A percentile compares a stretch with the other conserved stretches of the same genome.
Evolutionary conservation across 2,113 vertebrate genomes (phyloP).

Genomic region (Ammospiza nelsoni): DNA sequence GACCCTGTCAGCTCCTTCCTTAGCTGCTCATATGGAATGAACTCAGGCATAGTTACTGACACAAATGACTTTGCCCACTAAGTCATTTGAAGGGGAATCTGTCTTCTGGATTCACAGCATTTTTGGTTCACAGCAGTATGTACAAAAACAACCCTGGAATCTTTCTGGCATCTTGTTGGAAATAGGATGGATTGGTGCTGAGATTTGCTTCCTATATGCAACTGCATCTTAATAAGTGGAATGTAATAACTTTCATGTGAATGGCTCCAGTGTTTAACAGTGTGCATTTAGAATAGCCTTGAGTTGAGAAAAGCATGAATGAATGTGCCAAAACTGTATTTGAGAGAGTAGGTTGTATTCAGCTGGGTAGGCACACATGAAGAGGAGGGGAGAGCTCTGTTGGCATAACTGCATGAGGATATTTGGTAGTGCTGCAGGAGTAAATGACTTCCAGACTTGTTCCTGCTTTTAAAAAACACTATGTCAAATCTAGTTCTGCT

Average conservation of each 20-base stretch:
- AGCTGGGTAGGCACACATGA: background rate
- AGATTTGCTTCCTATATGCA: background rate
- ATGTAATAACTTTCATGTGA: constrained; percentile 40
- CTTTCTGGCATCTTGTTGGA: background rate
- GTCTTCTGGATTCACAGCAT: background rate
- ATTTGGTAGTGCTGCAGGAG: constrained; percentile 8
- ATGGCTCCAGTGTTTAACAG: constrained; percentile 23
- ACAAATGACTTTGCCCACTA: background rate
- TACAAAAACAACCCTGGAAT: background rate
- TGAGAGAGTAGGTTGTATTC: constrained; percentile 47
- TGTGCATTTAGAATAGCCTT: constrained; percentile 17
- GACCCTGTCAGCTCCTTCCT: background rate
- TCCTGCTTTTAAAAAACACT: constrained; percentile 18
- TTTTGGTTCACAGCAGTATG: background rate
- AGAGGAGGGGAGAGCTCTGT: background rate
- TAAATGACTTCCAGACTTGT: constrained; percentile 40
- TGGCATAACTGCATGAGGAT: background rate
- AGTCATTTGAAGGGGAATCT: background rate
- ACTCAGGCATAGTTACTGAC: background rate
- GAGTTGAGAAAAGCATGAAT: constrained; percentile 48
- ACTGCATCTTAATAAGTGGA: constrained; percentile 40
- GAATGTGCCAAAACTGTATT: constrained; percentile 36
- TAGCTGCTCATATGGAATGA: background rate
- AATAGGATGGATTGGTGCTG: background rate
- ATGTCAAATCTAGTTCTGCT: background rate